These are phyloP conservation scores for Hirtodrosophila confusa DNA, from an alignment of 2,888 invertebrate genomes.

Conservation along the genomic window DNA sequence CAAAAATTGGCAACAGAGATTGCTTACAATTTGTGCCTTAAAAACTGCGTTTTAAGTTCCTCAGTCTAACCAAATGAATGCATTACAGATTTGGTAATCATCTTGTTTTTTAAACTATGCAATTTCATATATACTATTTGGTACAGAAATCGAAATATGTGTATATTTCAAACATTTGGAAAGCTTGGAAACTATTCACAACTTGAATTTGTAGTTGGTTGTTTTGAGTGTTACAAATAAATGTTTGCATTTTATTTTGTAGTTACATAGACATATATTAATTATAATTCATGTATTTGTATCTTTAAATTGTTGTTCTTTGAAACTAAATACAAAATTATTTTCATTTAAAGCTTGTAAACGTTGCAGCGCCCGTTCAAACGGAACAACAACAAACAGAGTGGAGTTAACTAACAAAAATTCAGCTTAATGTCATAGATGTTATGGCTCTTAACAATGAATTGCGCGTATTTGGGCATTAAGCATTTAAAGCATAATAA, in stretches of 20 bases:
- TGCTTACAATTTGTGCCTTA: background rate
- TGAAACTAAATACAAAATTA: slow-evolving; percentile 38
- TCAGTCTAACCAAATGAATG: slow-evolving; percentile 14
- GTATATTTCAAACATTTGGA: slow-evolving; percentile 38
- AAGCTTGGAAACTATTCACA: slow-evolving; percentile 10
- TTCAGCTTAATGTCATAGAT: slow-evolving; percentile 23
- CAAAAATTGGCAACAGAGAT: slow-evolving; percentile 8
- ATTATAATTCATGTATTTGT: slow-evolving; percentile 19
- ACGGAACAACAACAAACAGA: slow-evolving; percentile 23
- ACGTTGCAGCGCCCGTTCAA: slow-evolving; percentile 22
- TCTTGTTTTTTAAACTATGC: slow-evolving; percentile 17
- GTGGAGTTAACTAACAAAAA: slow-evolving; percentile 18
- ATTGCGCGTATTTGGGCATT: slow-evolving; percentile 38
- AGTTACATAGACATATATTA: slow-evolving; percentile 20
- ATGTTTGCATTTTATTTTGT: slow-evolving; percentile 30
- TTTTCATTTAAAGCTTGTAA: slow-evolving; percentile 45
- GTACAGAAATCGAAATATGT: slow-evolving; percentile 19
- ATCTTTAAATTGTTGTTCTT: slow-evolving; percentile 16
- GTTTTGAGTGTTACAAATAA: slow-evolving; percentile 21
- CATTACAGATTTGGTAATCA: slow-evolving; percentile 9
- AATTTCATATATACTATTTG: slow-evolving; percentile 26
- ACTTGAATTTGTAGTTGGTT: slow-evolving; percentile 14
- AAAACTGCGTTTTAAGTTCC: slow-evolving; percentile 4
- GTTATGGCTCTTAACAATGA: slow-evolving; percentile 35
- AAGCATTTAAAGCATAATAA: slow-evolving; percentile 28